Base-by-base conservation (phyloP, 30 jellyfish, hydroid and myxozoan species). In the Hydractinia echinata region DNA sequence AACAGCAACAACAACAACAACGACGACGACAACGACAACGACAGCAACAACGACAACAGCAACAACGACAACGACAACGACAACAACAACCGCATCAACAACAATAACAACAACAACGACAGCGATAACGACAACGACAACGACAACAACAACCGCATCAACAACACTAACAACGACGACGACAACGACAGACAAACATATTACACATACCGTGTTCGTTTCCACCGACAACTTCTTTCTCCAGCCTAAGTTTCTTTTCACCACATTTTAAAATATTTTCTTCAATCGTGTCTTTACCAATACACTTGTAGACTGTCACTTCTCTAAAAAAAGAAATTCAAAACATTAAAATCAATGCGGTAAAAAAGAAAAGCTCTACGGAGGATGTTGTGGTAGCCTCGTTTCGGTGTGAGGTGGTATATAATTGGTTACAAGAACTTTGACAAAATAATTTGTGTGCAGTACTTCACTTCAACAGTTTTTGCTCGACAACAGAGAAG, bases 271-370 rank as follows among this genome's bases (percentile, higher is more conserved):
- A 82, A 5, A 90, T 90, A 30, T 82, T 79, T 77, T 90, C 97
- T 78, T 90, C 97, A 15, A 90, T 86, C 13, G 97, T 85, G 55
- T 90, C 94, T 81, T 90, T 90, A 11, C 92, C 92, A 50, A 90
- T 81, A 67, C 84, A 67, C 64, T 85, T 90, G 89, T 90, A 90
- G 30, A 90, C 85, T 2, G 95, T 85, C 15, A 90, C 97, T 39
- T 81, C 92, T 54, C 97, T 90, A 62, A 6, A 55, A 56, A 44
- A 82, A 39, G n/a, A 71, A n/a, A 20, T 15, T 7, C 4, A 71
- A 64, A 6, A 64, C 19, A 64, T 6, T n/a, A 64, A 64, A 6
- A 6, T 64, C 16, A 58, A 30, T 30, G 44, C 44, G 2, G 44
- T 30, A 30, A 30, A 30, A 11, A 58, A 58, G 19, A 58, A 58